Evolutionary conservation across 2,113 vertebrate species (phyloP), one percentile per base, ranked within the genome.

Genomic region (Catharus minimus): DNA sequence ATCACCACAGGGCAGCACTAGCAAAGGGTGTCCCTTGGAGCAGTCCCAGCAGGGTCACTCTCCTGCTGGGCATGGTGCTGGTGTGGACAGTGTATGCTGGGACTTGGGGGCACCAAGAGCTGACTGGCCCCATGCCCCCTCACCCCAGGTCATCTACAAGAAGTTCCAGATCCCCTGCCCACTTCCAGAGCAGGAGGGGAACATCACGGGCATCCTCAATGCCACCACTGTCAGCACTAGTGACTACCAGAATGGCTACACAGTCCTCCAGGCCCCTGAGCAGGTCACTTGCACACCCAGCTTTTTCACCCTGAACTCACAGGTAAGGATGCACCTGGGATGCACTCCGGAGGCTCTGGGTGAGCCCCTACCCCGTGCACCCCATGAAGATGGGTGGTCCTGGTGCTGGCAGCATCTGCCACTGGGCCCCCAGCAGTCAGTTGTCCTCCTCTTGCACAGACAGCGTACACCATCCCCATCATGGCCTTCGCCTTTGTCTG

Each of bases 401-500:
- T 3, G 8, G 32, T 4, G 4, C 60, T 53, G 50, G 46, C 30
- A 33, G 58, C 33, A 49, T 23, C 20, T 5, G 2, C 23, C n/a
- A 2, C 77, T 50, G 43, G 60, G 68, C 33, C 19, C 22, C 13
- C 22, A 11, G 44, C 3, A 9, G n/a, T 83, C 73, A 94, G 49
- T 65, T 0, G 0, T 52, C 27, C 14, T 76, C 43, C 16, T 84
- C 53, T 86, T 0, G 4, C 9, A 24, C 96, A 99, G 99, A 99
- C 99, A 1, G 99, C 99, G 0, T 99, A 99, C 95, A 99, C 99
- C 79, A 98, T 99, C 93, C 99, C 99, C 64, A 99, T 99, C 95
- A 98, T 99, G 98, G 99, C 99, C 53, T 99, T 99, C 0, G 99
- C 99, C 91, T 99, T 99, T 2, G 99, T 99, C 77, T 99, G 99